phyloP scores from a whole-genome alignment of 1,140 invertebrate genomes.

The Dreissena rostriformis region DNA sequence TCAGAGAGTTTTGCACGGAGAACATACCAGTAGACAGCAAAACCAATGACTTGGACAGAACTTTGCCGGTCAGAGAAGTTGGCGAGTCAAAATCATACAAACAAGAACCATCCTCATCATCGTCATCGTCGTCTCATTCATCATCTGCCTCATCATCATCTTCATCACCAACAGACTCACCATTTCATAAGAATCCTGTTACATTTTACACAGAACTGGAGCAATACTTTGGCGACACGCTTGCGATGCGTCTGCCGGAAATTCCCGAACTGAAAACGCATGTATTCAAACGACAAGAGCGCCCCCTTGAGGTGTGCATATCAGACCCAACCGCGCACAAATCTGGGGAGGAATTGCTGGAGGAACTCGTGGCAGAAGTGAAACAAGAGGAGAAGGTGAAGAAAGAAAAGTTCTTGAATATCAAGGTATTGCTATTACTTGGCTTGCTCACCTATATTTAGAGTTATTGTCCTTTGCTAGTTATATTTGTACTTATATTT shows the following conservation, averaged over 20 bases:
- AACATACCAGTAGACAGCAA: not conserved
- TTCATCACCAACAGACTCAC: not conserved
- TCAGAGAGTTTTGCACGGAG: conserved; percentile 57
- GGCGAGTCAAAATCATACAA: too few species aligned
- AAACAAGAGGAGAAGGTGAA: conserved; percentile 64
- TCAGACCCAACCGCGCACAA: conserved; percentile 68
- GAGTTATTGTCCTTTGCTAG: not conserved
- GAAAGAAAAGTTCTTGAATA: conserved; percentile 57
- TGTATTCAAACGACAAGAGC: conserved; percentile 63
- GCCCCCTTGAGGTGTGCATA: conserved; percentile 62
- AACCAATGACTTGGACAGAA: not conserved
- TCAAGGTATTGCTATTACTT: not conserved
- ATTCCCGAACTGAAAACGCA: conserved; percentile 58
- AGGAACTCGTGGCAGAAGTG: conserved; percentile 70
- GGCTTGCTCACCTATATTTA: not conserved
- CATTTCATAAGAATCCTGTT: conserved; percentile 56
- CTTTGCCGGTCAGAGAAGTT: too few species aligned
- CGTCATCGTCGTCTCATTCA: too few species aligned
- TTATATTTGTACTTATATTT: not conserved
- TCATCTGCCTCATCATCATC: too few species aligned
- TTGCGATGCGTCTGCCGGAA: conserved; percentile 69
- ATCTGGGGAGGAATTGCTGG: conserved; percentile 77
- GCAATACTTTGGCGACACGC: conserved; percentile 78
- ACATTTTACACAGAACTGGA: conserved; percentile 75
- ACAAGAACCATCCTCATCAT: too few species aligned